Evolutionary conservation across 2,888 invertebrate genomes (phyloP), one percentile per base, ranked within the genome.

Genomic region (Miltochrista miniata): DNA sequence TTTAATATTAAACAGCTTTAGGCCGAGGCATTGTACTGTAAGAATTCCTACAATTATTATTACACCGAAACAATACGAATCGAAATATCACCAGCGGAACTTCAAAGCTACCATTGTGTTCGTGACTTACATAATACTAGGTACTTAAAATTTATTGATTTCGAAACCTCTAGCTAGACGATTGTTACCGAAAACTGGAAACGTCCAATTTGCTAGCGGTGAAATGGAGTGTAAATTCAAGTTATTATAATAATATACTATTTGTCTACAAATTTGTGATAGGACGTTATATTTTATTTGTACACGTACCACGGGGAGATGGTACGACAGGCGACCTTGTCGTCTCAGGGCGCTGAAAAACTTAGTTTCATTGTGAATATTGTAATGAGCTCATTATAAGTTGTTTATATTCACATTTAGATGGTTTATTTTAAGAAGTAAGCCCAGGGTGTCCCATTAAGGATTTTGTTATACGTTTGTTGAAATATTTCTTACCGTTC

Each of bases 251-350:
- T 45, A 48, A 5, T 24, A 5, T 24, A 24, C 36, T 50, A 54
- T 46, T 52, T 42, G 35, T 49, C 38, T 42, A 41, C 36, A 51
- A 54, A 30, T 51, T 55, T 49, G 44, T 48, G 41, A 42, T n/a
- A 37, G 35, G 13, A 58, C 24, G 36, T 56, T 51, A 60, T 45
- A 51, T 56, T 55, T 61, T 56, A 64, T 65, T 59, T 59, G 56
- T 59, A 50, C 57, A 60, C 63, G 82, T 81, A 68, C 77, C 78
- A 74, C 45, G 46, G 9, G 33, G 81, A 59, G 81, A 81, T 70
- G 64, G 72, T 67, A 48, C 74, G 54, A 52, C 51, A 44, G 30
- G 39, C 57, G 73, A 64, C 74, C 79, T 76, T 75, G 74, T 41
- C 54, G 54, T 40, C 39, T 51, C 51, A 56, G 54, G 48, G 48